Conservation (phyloP, 2,888 invertebrate genomes). For the Pseudoips prasinana region DNA sequence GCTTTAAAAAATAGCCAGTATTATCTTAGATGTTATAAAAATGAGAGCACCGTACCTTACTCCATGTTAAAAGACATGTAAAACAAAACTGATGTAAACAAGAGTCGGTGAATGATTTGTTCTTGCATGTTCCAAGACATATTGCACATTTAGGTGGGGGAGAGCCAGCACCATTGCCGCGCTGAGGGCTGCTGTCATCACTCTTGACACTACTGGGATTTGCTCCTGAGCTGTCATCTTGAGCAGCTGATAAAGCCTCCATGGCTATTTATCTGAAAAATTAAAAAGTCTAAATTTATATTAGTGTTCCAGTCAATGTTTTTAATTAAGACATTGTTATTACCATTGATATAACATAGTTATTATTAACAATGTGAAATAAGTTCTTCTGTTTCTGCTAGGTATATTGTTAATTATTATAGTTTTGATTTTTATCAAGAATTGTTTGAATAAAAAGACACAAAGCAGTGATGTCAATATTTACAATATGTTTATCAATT, state of each 20-base stretch:
- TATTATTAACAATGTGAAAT: too few species aligned
- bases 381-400: too few species aligned
- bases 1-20: too few species aligned
- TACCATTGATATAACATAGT: too few species aligned
- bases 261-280: conserved; percentile 31
- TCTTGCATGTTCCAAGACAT: conserved; percentile 92
- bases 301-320: too few species aligned
- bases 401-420: too few species aligned
- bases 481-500: too few species aligned
- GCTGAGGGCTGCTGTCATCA: conserved; percentile 72
- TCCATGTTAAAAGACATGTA: conserved; percentile 95
- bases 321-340: too few species aligned
- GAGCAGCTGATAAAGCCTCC: conserved; percentile 57
- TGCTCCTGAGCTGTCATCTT: conserved; percentile 59
- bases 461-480: too few species aligned
- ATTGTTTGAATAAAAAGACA: too few species aligned
- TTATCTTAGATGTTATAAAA: too few species aligned
- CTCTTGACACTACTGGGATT: conserved; percentile 73
- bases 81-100: conserved; percentile 98
- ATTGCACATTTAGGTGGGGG: conserved; percentile 96
- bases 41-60: conserved; percentile 85
- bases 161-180: conserved; percentile 71
- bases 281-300: neutral
- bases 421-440: too few species aligned
- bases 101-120: conserved; percentile 95